A percentile compares a stretch with the other conserved stretches of the same genome.
These are phyloP conservation scores for Conger conger DNA, from an alignment of 2,113 vertebrate genomes.

Conservation along the genomic window DNA sequence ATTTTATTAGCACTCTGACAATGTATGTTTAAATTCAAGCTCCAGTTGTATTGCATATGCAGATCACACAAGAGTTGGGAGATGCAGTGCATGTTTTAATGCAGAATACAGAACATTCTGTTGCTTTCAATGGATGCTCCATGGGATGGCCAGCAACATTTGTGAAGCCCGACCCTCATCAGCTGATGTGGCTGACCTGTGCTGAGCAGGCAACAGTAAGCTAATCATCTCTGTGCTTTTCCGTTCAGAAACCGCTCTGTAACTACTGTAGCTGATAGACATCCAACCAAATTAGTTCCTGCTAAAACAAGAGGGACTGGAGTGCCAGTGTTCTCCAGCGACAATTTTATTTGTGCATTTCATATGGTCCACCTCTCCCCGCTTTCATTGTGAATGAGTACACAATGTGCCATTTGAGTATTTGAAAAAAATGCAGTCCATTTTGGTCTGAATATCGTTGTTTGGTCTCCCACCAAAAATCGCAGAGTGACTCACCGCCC, in stretches of 20 bases:
- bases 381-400: not conserved
- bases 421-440: too few relatives aligned
- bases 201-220: not conserved
- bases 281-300: not conserved
- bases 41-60: not conserved
- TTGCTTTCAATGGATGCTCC: not conserved
- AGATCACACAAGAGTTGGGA: not conserved
- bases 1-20: not conserved
- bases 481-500: not conserved
- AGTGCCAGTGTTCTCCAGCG: not conserved
- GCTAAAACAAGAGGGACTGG: not conserved
- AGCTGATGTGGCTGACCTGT: not conserved
- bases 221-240: not conserved
- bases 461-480: not conserved
- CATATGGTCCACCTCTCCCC: not conserved
- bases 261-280: not conserved
- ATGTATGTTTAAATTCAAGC: not conserved
- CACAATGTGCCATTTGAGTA: not conserved
- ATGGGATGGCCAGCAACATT: not conserved
- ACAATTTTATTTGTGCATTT: not conserved
- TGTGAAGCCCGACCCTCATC: not conserved
- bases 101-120: not conserved
- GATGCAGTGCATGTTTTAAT: not conserved
- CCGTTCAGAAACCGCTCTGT: not conserved
- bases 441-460: not conserved